Base-by-base conservation (phyloP, 2,113 vertebrate species). In the Craseonycteris thonglongyai region DNA sequence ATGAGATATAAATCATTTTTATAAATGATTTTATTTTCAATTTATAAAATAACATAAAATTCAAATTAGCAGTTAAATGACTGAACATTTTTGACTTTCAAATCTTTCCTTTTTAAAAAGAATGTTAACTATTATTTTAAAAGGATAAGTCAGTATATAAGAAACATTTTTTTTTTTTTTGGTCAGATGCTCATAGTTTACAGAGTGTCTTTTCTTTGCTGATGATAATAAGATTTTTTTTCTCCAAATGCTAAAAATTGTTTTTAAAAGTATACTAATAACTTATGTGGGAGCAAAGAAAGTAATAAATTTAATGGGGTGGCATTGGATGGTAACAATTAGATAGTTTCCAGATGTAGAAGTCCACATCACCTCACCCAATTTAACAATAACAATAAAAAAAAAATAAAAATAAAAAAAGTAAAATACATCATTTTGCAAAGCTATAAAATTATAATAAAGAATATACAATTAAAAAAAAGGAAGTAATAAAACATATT, bases 1-100 rank as follows among this genome's bases (percentile, higher is more conserved):
- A 66, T 45, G 26, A 84, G 85, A 74, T 49, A 0, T 59, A 93
- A 83, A 51, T 56, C 65, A 12, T 72, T 85, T 83, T 95, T 65
- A 47, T 84, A 82, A 81, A 40, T 54, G 14, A 88, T 90, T 84
- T 91, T 85, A 47, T 75, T 89, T 94, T 96, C 7, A 65, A 40
- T 66, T 94, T 15, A 87, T 83, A 84, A 96, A 87, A 56, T 83
- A 81, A 75, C 7, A 88, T 86, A 22, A 83, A 78, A 83, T 83
- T 92, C 7, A 80, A 80, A 61, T 96, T 47, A 66, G 22, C 26
- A 86, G 33, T 61, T 61, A 79, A 79, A 81, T 95, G 51, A 90
- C 15, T 71, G 35, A n/a, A 93, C 21, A 71, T 65, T 69, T 12
- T 16, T 59, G 47, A 80, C 45, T 93, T 93, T 78, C 79, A 28